Evolutionary conservation across 2,113 vertebrate species (phyloP), one percentile per base, ranked within the genome.

Genomic region (Formicarius rufipectus): DNA sequence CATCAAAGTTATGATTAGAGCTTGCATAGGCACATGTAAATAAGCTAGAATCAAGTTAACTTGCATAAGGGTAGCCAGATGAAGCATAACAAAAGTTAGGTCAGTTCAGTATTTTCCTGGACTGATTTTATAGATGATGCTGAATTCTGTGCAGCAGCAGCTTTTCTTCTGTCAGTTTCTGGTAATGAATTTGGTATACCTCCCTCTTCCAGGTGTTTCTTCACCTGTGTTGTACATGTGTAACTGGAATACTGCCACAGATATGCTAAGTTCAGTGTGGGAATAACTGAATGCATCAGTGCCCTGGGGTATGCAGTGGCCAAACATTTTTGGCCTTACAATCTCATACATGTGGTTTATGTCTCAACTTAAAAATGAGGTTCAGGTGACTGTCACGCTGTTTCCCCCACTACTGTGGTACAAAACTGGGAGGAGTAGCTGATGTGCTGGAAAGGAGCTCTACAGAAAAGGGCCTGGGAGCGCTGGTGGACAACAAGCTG

Each of bases 371-470:
- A 35, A 82, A 92, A 92, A 24, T 44, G 21, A 74, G 40, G 6
- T 89, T 56, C 49, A 77, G 63, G 50, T n/a, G 28, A 15, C 10
- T 10, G 31, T 55, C 27, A 9, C 0, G 0, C 19, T 40, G 6
- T 76, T 78, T 45, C 10, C 14, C 14, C 9, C 7, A 13, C 25
- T 59, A 44, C 14, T 30, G 30, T 73, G 40, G 30, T 62, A 33
- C 10, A 15, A 44, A 76, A 25, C 25, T 49, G 55, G n/a, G 9
- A 76, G 30, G 28, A 39, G 12, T 47, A 75, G 44, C 11, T 47
- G 28, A 25, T 4, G 8, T 68, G 19, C 21, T 53, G 45, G 45
- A 37, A 84, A 56, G 9, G 9, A 55, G 13, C 55, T 69, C 40
- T 69, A 30, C 31, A 62, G 42, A 33, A 63, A 55, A 76, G 35